phyloP scores from a whole-genome alignment of 2,888 invertebrate species.

The Cactoblastis cactorum region DNA sequence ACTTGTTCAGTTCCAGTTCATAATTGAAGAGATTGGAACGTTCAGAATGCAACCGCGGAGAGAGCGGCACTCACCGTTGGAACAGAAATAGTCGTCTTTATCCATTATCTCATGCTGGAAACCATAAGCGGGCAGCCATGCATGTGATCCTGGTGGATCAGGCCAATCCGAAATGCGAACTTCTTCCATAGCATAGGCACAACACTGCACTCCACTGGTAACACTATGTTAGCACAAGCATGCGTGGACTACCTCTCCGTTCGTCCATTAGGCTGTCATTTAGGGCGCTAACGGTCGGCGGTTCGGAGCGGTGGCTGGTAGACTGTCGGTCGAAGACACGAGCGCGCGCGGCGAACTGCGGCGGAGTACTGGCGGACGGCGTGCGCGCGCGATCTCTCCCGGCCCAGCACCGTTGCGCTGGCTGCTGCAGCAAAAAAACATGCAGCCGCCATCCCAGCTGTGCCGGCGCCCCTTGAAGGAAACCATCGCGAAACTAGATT shows the following conservation, averaged over 20 bases:
- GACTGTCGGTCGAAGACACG: slow-evolving; percentile 26
- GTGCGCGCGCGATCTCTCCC: slow-evolving; percentile 65
- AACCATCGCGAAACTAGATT: slow-evolving; percentile 51
- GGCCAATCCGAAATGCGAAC: slow-evolving; percentile 84
- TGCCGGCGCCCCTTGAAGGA: slow-evolving; percentile 47
- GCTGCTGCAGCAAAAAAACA: slow-evolving; percentile 48
- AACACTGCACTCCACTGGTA: slow-evolving; percentile 72
- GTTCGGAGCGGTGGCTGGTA: slow-evolving; percentile 43
- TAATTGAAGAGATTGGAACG: background rate
- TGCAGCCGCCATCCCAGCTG: slow-evolving; percentile 43
- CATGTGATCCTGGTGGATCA: slow-evolving; percentile 84
- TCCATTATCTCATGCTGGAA: slow-evolving; percentile 84
- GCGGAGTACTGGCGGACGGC: slow-evolving; percentile 56
- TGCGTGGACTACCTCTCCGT: slow-evolving; percentile 73
- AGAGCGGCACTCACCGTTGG: slow-evolving; percentile 78
- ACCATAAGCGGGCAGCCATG: slow-evolving; percentile 89
- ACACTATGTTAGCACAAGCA: slow-evolving; percentile 62
- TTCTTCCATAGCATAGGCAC: slow-evolving; percentile 80
- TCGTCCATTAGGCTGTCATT: slow-evolving; percentile 75
- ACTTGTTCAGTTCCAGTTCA: slow-evolving; percentile 1
- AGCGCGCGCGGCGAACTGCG: slow-evolving; percentile 63
- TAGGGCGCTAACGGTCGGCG: slow-evolving; percentile 70
- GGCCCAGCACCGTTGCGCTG: slow-evolving; percentile 32
- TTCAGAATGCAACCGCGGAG: slow-evolving; percentile 21
- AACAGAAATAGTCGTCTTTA: slow-evolving; percentile 82